Conservation (phyloP, 1,140 invertebrate species). For the Plutomurus gul region DNA sequence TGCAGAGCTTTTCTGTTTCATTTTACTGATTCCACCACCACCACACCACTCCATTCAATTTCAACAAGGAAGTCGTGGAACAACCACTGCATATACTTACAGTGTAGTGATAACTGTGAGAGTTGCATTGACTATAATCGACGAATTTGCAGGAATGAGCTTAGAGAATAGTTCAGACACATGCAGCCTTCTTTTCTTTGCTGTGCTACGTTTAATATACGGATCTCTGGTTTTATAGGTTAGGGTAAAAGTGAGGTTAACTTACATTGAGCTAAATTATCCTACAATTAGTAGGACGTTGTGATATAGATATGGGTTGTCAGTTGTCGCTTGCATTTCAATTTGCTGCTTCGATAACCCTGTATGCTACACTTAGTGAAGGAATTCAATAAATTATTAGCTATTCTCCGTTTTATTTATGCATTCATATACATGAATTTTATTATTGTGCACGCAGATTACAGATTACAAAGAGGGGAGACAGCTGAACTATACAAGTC, state of each 20-base stretch:
- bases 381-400: too few relatives aligned
- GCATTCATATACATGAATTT: too few relatives aligned
- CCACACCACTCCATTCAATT: background rate
- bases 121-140: background rate
- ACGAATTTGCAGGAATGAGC: too few relatives aligned
- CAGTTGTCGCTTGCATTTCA: background rate
- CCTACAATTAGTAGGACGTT: too few relatives aligned
- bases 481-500: too few relatives aligned
- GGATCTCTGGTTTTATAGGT: constrained; percentile 32
- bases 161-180: too few relatives aligned
- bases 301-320: too few relatives aligned
- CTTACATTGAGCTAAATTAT: background rate
- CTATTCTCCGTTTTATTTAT: too few relatives aligned
- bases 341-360: too few relatives aligned
- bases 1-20: constrained; percentile 16
- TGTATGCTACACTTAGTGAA: background rate
- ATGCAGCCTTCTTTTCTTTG: too few relatives aligned
- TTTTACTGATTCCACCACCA: background rate
- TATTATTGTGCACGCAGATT: too few relatives aligned
- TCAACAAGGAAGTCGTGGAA: constrained; percentile 30
- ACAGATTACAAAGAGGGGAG: too few relatives aligned
- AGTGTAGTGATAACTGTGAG: background rate
- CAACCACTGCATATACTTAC: background rate
- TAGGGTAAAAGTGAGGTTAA: constrained; percentile 30
- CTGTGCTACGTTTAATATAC: background rate